Evolutionary conservation across 2,888 invertebrate species (phyloP).

Genomic region (Sicus ferrugineus): DNA sequence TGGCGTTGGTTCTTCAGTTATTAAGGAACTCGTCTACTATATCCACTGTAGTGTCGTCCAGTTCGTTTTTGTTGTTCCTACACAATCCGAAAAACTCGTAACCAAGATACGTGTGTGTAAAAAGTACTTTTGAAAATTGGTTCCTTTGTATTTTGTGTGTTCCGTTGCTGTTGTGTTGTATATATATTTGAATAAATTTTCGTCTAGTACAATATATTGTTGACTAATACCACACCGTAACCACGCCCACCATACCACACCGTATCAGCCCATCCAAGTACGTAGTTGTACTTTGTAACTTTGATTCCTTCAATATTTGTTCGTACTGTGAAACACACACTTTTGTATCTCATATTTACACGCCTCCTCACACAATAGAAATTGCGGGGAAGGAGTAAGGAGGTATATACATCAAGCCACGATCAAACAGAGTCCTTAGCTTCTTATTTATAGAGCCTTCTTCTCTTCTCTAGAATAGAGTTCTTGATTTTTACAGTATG

Average conservation of each 20-base stretch:
- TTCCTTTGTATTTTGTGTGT: constrained; percentile 24
- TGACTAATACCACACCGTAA: not conserved
- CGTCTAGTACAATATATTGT: not conserved
- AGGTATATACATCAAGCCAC: constrained; percentile 59
- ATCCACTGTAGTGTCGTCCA: constrained; percentile 21
- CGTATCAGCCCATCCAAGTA: not conserved
- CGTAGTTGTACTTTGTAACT: not conserved
- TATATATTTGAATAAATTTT: constrained; percentile 1
- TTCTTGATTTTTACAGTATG: not conserved
- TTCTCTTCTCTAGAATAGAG: not conserved
- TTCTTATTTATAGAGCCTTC: constrained; percentile 16
- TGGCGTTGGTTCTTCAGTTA: not conserved
- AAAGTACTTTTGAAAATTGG: constrained; percentile 25
- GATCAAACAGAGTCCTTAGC: constrained; percentile 33
- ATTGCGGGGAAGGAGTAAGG: constrained; percentile 65
- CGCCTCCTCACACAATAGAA: constrained; percentile 52
- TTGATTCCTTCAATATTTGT: not conserved
- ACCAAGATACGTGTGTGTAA: not conserved
- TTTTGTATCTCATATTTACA: constrained; percentile 39
- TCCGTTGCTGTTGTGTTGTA: constrained; percentile 27
- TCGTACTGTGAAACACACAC: constrained; percentile 28
- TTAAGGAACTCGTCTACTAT: constrained; percentile 2
- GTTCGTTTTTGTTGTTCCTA: not conserved
- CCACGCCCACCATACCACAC: not conserved
- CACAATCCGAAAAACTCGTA: not conserved